Evolutionary conservation across 2,113 vertebrate species (phyloP).

Genomic region (Clarias batrachus): DNA sequence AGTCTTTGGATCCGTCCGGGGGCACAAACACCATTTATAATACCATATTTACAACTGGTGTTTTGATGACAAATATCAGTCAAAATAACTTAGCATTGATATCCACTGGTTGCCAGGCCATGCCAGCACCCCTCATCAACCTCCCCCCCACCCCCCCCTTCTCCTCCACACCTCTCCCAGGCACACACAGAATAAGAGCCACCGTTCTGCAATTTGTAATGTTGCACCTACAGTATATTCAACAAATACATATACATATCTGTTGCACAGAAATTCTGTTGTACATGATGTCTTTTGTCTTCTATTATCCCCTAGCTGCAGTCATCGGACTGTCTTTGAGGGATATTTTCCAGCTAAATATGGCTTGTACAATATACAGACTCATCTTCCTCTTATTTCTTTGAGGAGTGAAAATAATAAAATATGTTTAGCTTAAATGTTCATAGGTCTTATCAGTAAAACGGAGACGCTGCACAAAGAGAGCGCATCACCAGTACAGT

Average conservation of each 20-base stretch:
- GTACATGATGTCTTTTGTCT: not conserved
- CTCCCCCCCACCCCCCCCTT: no score
- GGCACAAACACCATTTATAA: not conserved
- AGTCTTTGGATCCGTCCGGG: not conserved
- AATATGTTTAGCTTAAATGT: not conserved
- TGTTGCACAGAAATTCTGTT: not conserved
- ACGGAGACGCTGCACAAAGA: not conserved
- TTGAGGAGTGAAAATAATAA: not conserved
- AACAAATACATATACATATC: not conserved
- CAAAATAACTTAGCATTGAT: not conserved
- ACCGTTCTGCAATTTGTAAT: not conserved
- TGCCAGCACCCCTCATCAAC: not conserved
- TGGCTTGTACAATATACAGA: not conserved
- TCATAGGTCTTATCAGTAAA: not conserved
- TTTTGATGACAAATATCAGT: not conserved
- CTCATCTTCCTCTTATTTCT: not conserved
- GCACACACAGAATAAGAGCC: not conserved
- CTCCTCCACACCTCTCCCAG: no score
- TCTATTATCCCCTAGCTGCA: not conserved
- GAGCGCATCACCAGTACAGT: not conserved
- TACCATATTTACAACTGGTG: not conserved
- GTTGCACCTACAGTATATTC: not conserved
- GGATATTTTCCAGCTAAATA: not conserved
- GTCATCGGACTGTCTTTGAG: not conserved
- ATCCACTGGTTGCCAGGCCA: not conserved